phyloP scores from a whole-genome alignment of 2,797 vertebrate genomes.

The Artibeus jamaicensis region DNA sequence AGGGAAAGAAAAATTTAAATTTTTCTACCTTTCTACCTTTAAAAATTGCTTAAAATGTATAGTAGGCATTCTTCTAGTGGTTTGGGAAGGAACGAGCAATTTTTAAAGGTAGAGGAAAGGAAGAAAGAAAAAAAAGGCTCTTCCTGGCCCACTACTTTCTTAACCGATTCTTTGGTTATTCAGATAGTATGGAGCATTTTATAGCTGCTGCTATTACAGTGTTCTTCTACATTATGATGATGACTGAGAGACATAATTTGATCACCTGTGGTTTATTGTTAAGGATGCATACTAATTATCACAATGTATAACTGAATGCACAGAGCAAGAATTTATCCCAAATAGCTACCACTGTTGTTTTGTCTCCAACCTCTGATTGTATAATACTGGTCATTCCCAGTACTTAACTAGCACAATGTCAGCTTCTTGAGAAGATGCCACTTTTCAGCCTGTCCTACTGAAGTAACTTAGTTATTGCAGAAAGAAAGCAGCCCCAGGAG shows the following conservation, averaged over 20 bases:
- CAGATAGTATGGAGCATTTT: neutral
- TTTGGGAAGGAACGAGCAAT: neutral
- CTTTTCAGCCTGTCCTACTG: neutral
- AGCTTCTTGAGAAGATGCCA: neutral
- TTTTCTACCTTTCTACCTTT: too few species aligned
- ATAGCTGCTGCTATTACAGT: neutral
- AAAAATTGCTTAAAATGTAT: neutral
- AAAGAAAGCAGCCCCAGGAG: neutral
- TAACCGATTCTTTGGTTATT: neutral
- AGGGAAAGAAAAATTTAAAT: neutral
- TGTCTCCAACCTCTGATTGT: neutral
- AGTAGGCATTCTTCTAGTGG: neutral
- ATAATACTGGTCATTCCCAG: neutral
- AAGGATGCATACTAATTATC: neutral
- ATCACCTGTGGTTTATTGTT: neutral
- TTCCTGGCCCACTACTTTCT: neutral
- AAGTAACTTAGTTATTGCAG: neutral
- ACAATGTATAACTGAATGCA: slow-evolving; percentile 9
- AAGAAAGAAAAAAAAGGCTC: neutral
- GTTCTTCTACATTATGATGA: neutral
- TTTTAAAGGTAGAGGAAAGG: neutral
- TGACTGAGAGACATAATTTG: slow-evolving; percentile 12
- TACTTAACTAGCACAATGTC: neutral
- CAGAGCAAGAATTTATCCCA: neutral
- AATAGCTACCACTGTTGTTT: neutral